Conservation (phyloP, 2,113 vertebrate genomes). For the Antechinus stuartii region DNA sequence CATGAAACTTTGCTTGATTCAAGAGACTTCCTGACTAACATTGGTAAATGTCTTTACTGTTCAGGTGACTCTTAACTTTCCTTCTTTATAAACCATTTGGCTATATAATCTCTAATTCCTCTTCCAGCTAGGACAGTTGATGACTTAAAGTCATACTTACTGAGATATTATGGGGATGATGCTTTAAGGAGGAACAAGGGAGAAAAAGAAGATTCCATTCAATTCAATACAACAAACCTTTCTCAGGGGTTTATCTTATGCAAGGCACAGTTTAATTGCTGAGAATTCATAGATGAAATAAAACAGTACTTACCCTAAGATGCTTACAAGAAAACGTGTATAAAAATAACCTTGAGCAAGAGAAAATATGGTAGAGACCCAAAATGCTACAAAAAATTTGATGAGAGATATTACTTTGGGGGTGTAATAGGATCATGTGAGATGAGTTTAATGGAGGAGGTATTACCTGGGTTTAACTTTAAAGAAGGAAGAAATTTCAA, state of each 20-base stretch:
- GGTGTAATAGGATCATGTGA: background rate
- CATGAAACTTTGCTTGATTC: background rate
- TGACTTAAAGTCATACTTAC: background rate
- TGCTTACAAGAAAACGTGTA: background rate
- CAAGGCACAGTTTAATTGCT: background rate
- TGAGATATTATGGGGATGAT: background rate
- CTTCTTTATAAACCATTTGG: background rate
- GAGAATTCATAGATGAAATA: background rate
- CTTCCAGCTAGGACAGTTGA: background rate
- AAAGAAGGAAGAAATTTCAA: background rate
- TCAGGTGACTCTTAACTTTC: background rate
- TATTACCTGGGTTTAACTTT: background rate
- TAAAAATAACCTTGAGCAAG: background rate
- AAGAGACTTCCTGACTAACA: background rate
- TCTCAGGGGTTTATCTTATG: background rate
- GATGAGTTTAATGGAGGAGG: background rate
- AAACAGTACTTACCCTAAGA: background rate
- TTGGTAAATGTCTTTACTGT: background rate
- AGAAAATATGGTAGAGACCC: background rate
- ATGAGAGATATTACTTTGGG: background rate
- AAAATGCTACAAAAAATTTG: background rate
- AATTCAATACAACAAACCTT: background rate
- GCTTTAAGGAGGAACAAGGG: background rate
- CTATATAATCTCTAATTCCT: background rate
- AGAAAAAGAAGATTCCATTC: background rate